Evolutionary conservation across 2,113 vertebrate species (phyloP), one percentile per base, ranked within the genome.

Genomic region (Porphyrio hochstetteri): DNA sequence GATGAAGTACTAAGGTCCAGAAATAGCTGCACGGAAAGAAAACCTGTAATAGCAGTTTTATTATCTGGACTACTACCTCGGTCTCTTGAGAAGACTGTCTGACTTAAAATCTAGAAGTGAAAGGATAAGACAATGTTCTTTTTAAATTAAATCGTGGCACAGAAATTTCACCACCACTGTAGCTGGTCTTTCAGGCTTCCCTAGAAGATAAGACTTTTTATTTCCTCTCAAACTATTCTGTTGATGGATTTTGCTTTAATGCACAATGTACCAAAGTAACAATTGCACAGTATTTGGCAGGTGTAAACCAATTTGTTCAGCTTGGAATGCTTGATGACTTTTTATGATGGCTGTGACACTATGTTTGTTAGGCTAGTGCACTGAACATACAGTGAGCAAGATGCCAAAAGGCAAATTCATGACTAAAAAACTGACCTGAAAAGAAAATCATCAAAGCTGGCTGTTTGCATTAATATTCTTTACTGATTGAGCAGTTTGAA

Each of bases 331-430:
- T 48, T 88, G 68, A 48, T 63, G 48, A 50, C 72, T 70, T 90
- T 95, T 80, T 70, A 84, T 81, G 55, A 53, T 59, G 56, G 17
- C 42, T 86, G 69, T 91, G 55, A 77, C 55, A 38, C 38, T 59
- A 28, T 6, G 5, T 94, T 96, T 91, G 42, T 97, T 93, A 92
- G 79, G 92, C 80, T 95, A 91, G 27, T 77, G 20, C 24, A 40
- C 5, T 79, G 67, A 92, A 91, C n/a, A 82, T 48, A 50, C 28
- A 64, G 56, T 90, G 77, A 93, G 79, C 87, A 97, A 96, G 67
- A 95, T 88, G 71, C 52, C 72, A 75, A 95, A 82, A 95, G 42
- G 17, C 75, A 69, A 83, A 31, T 67, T 65, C 38, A 42, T 64
- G 61, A 44, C 2, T 16, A n/a, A 71, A 71, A 33, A 86, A 91